Evolutionary conservation across 2,797 vertebrate species (phyloP).

Genomic region (Margarornis squamiger): DNA sequence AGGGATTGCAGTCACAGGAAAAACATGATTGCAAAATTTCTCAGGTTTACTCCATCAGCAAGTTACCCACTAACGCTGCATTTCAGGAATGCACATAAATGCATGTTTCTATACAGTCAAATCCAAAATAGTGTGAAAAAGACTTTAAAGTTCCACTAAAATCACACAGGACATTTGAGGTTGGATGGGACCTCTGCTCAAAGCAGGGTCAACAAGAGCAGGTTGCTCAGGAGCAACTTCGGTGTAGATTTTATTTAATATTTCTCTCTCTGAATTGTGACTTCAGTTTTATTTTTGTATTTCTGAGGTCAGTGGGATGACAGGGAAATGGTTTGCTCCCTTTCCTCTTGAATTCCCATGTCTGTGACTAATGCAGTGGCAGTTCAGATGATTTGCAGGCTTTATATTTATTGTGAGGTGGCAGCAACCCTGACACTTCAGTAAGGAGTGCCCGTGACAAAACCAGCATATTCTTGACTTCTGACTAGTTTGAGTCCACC

Average conservation of each 20-base stretch:
- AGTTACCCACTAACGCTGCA: neutral
- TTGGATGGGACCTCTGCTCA: neutral
- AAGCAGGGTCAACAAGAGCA: neutral
- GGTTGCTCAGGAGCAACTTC: neutral
- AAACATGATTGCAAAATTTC: neutral
- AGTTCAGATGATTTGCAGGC: neutral
- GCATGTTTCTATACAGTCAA: neutral
- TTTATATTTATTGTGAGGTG: neutral
- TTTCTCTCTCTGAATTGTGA: neutral
- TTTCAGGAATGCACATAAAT: neutral
- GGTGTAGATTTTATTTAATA: neutral
- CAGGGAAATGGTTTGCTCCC: neutral
- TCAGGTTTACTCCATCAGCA: neutral
- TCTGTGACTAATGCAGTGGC: neutral
- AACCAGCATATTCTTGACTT: neutral
- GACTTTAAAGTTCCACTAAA: neutral
- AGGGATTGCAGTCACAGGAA: neutral
- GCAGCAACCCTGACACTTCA: neutral
- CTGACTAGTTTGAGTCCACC: neutral
- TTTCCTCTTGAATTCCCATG: neutral
- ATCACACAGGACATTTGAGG: neutral
- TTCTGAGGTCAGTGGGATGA: neutral
- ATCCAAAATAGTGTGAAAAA: neutral
- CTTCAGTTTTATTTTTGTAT: neutral
- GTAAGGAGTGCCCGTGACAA: rapidly evolving